A percentile compares a stretch with the other conserved stretches of the same genome.
Conservation (phyloP, 1,140 invertebrate genomes). For the Lethocerus indicus region DNA sequence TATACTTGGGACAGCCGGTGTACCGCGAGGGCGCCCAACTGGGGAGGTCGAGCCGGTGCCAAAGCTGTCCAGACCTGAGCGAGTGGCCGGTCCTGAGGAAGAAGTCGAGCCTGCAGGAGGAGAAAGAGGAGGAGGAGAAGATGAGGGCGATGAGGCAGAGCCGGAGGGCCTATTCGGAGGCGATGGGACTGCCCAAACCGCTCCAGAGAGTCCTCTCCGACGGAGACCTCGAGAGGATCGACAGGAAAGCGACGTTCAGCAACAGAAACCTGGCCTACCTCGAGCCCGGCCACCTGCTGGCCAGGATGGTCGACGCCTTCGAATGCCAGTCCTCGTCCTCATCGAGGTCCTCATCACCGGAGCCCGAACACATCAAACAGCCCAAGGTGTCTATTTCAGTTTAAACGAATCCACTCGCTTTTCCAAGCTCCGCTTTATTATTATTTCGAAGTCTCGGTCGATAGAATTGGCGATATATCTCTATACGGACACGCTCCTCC, state of each 20-base stretch:
- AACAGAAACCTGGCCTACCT: too few species aligned
- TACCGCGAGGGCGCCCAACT: conserved; percentile 14
- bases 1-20: conserved; percentile 14
- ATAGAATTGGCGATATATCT: not conserved
- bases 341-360: too few species aligned
- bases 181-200: conserved; percentile 9
- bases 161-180: conserved; percentile 16
- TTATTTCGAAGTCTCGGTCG: not conserved
- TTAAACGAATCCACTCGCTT: not conserved
- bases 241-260: conserved; percentile 60
- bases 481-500: not conserved
- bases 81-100: conserved; percentile 18
- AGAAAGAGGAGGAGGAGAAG: not conserved
- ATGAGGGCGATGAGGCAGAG: conserved; percentile 8
- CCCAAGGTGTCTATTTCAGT: not conserved
- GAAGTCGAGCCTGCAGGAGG: not conserved
- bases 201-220: conserved; percentile 50
- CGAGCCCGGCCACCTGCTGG: conserved; percentile 50
- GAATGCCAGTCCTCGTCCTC: too few species aligned
- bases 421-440: not conserved
- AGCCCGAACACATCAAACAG: too few species aligned
- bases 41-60: not conserved
- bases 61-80: conserved; percentile 18
- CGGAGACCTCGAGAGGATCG: conserved; percentile 54
- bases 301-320: conserved; percentile 53